Percentiles rank a stretch among this genome's conserved stretches.
These are phyloP conservation scores for Drosophila paramelanica DNA, from an alignment of 2,888 invertebrate genomes.

Conservation along the genomic window DNA sequence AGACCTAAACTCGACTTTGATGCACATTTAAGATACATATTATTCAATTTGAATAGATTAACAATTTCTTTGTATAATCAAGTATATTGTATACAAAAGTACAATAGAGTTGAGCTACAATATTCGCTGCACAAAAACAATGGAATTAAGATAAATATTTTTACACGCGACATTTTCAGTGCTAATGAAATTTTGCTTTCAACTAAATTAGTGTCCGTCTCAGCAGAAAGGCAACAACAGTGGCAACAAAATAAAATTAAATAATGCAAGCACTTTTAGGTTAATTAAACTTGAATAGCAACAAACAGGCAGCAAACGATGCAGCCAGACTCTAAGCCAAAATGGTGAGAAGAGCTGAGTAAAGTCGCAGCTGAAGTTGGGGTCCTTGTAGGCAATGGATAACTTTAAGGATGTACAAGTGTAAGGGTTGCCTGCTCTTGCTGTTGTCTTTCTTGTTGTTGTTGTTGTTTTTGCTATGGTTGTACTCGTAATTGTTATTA, in stretches of 20 bases:
- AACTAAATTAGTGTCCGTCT: conserved; percentile 70
- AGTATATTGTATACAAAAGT: conserved; percentile 1
- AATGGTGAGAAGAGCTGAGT: conserved; percentile 42
- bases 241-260: conserved; percentile 69
- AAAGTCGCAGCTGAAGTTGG: conserved; percentile 10
- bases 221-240: conserved; percentile 16
- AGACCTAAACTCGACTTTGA: neutral
- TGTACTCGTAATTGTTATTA: conserved; percentile 77
- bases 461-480: conserved; percentile 24
- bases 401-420: conserved; percentile 40
- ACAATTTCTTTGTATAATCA: neutral
- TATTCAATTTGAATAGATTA: conserved; percentile 7
- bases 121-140: conserved; percentile 51
- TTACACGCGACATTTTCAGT: conserved; percentile 75
- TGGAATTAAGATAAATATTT: conserved; percentile 74
- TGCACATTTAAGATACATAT: conserved; percentile 18
- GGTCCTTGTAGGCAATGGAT: neutral
- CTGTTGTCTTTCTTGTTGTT: conserved; percentile 21
- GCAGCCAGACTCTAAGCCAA: conserved; percentile 56
- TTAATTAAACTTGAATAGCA: conserved; percentile 79
- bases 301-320: conserved; percentile 67
- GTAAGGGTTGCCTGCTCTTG: conserved; percentile 38
- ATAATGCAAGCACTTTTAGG: conserved; percentile 81
- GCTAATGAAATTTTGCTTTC: conserved; percentile 80
- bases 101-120: conserved; percentile 23